Base-by-base conservation (phyloP, 53 echinoderm and acorn worm species). In the Paracentrotus lividus region DNA sequence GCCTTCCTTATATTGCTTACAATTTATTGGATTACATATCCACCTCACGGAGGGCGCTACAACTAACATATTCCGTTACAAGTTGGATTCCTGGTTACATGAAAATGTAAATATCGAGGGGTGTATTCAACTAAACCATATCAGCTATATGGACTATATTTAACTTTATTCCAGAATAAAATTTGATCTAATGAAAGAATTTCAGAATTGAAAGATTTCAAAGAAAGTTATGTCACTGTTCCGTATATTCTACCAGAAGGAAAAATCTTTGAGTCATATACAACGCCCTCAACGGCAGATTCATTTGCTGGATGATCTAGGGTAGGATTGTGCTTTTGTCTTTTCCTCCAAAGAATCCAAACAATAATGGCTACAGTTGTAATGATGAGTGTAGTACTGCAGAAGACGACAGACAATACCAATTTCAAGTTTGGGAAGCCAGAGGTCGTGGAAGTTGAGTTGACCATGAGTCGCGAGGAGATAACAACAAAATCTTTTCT, bases 391-490 rank as follows among this genome's bases (percentile, higher is more conserved):
- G 72, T 27, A 32, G 14, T 23, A 8, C 72, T 49, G 45, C 90
- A 90, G 45, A 90, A 51, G 23, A 43, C 75, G 54, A 90, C n/a
- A 49, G 29, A 18, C 33, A 90, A 14, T 29, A 90, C 32, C 18
- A 51, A 10, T 15, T 51, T 44, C 21, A 33, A 31, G 42, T 36
- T 44, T 34, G 52, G 6, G 2, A 49, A 23, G n/a, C n/a, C n/a
- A 24, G 38, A 45, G 27, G 72, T 23, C 31, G 69, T 10, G 2
- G 89, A 47, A 14, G 16, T 10, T 8, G 8, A 4, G 16, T 81
- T n/a, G n/a, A n/a, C n/a, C n/a, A n/a, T 12, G 21, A 47, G 81
- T 49, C 10, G n/a, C 0, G 44, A 15, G 2, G 57, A 15, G 20
- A 57, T 81, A 38, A 47, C 21, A 9, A 81, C 47, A 47, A 24